phyloP scores from a whole-genome alignment of 2,797 vertebrate genomes.

The Etheostoma perlongum region DNA sequence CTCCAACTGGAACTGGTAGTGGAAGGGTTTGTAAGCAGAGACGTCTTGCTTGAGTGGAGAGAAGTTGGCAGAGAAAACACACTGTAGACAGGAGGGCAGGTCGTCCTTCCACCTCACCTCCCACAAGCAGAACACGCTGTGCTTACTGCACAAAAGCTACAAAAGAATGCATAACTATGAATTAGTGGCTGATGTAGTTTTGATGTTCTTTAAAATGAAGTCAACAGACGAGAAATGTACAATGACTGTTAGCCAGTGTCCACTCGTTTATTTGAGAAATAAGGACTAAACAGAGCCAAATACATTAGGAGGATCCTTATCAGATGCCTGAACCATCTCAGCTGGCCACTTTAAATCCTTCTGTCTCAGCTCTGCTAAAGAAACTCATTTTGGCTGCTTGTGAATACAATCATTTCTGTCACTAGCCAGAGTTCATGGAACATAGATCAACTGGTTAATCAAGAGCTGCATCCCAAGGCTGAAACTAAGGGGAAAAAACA shows the following conservation, averaged over 20 bases:
- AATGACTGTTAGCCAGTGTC: background rate
- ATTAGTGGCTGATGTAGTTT: background rate
- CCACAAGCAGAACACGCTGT: conserved; percentile 95
- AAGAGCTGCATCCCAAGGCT: background rate
- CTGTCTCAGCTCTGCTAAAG: background rate
- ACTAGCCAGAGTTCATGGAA: background rate
- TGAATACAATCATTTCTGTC: background rate
- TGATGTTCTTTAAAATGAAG: background rate
- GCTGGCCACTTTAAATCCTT: no score
- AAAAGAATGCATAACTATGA: conserved; percentile 31
- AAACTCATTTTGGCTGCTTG: background rate
- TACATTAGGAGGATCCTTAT: no score
- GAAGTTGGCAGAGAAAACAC: conserved; percentile 91
- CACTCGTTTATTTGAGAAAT: no score
- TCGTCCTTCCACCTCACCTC: conserved; percentile 91
- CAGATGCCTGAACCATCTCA: no score
- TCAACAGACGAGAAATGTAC: background rate
- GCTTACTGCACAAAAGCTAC: conserved; percentile 90
- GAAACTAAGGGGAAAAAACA: background rate
- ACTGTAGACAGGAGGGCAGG: conserved; percentile 88
- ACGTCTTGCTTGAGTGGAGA: conserved; percentile 83
- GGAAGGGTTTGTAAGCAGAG: conserved; percentile 89
- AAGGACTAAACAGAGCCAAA: no score
- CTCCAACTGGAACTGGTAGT: conserved; percentile 92
- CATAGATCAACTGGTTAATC: background rate